Percentiles rank a stretch among this genome's conserved stretches.
These are phyloP conservation scores for Apistogramma diplotaenia DNA, from an alignment of 2,113 vertebrate genomes.

Conservation along the genomic window DNA sequence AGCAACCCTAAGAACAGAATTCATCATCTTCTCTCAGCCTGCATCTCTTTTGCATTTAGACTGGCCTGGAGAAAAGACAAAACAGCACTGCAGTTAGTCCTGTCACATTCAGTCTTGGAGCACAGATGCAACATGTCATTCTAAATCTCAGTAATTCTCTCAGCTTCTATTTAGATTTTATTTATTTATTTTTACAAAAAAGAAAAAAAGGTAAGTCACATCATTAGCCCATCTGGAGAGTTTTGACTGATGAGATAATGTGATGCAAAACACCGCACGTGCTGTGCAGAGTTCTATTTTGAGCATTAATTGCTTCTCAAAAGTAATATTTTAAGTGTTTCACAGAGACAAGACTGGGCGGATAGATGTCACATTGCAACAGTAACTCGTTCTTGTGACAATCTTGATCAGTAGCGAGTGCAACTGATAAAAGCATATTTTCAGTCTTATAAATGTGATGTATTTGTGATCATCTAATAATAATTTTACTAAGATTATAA, in stretches of 20 bases:
- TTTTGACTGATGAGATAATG: slow-evolving; percentile 8
- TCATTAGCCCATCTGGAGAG: not conserved
- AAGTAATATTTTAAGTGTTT: not conserved
- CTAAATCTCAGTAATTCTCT: slow-evolving; percentile 16
- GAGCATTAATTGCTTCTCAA: slow-evolving; percentile 18
- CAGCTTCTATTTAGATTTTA: slow-evolving; percentile 3
- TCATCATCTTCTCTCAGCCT: slow-evolving; percentile 24
- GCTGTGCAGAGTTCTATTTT: slow-evolving; percentile 20
- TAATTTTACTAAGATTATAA: not conserved
- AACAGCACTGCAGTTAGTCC: slow-evolving; percentile 50
- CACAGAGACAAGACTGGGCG: not conserved
- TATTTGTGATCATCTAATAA: not conserved
- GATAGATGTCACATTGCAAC: not conserved
- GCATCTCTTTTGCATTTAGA: slow-evolving; percentile 59
- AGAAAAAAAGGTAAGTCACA: not conserved
- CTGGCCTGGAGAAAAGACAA: slow-evolving; percentile 39
- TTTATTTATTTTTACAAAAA: not conserved
- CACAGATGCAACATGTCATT: slow-evolving; percentile 56
- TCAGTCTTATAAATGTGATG: not conserved
- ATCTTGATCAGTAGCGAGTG: not conserved
- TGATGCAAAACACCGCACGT: not conserved
- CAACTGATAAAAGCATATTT: not conserved
- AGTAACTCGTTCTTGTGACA: not conserved
- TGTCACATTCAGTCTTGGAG: slow-evolving; percentile 61
- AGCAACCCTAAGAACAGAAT: slow-evolving; percentile 44